These are phyloP conservation scores for Cephus nigrinus DNA, from an alignment of 2,888 invertebrate species.

Conservation along the genomic window DNA sequence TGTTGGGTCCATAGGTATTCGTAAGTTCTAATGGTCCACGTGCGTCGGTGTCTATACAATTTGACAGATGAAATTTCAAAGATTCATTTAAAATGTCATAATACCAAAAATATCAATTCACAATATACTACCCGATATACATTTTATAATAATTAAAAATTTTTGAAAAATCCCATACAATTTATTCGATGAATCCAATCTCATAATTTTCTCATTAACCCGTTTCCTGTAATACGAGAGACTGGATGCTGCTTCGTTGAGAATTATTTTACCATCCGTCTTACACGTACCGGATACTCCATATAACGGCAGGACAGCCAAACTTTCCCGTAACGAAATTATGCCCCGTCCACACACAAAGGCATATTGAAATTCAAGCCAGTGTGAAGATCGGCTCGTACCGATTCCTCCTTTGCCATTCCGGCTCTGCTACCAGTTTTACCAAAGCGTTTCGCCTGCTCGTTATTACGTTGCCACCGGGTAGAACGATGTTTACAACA, in stretches of 20 bases:
- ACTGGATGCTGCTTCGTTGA: background rate
- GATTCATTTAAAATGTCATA: background rate
- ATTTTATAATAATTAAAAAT: too few relatives aligned
- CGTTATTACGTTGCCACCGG: background rate
- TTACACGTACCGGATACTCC: background rate
- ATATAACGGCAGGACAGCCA: background rate
- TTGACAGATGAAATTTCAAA: background rate
- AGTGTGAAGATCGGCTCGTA: constrained; percentile 5
- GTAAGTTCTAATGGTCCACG: constrained; percentile 17
- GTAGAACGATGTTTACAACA: background rate
- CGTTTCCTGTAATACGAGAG: background rate
- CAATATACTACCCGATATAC: too few relatives aligned
- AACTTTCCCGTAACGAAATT: background rate
- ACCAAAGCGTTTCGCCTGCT: background rate
- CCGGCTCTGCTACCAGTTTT: background rate
- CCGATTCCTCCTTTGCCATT: background rate
- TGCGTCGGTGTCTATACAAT: background rate
- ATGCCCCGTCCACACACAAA: background rate
- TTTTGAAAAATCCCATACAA: too few relatives aligned
- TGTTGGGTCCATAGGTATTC: constrained; percentile 15
- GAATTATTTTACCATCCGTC: background rate
- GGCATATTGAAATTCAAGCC: background rate
- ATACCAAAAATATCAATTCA: too few relatives aligned
- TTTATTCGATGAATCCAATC: too few relatives aligned
- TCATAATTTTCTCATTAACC: too few relatives aligned